These are phyloP conservation scores for Mizuhopecten yessoensis DNA, from an alignment of 1,140 invertebrate genomes.

Conservation along the genomic window DNA sequence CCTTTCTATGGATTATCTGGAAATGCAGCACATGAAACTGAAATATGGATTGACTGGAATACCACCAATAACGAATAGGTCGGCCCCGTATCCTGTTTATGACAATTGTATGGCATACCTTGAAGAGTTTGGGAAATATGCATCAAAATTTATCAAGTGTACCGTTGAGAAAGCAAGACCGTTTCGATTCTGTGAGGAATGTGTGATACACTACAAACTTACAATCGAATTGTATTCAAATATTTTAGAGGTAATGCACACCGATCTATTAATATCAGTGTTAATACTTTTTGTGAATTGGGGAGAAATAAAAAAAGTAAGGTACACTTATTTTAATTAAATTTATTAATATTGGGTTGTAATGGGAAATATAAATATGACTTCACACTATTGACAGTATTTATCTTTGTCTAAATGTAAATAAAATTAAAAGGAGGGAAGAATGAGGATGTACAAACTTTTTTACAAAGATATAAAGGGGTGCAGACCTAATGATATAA, in stretches of 20 bases:
- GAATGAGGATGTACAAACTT: too few species aligned
- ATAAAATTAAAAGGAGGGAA: too few species aligned
- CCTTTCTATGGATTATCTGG: background rate
- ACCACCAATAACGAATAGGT: background rate
- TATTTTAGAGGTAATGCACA: background rate
- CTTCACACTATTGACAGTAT: too few species aligned
- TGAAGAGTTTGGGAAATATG: slow-evolving; percentile 42
- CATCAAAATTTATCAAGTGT: slow-evolving; percentile 54
- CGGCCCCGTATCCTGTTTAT: slow-evolving; percentile 45
- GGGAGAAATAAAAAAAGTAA: too few species aligned
- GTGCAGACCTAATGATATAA: too few species aligned
- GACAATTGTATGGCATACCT: slow-evolving; percentile 53
- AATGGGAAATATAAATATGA: too few species aligned
- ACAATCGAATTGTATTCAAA: slow-evolving; percentile 41
- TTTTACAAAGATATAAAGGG: too few species aligned
- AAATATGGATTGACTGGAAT: background rate
- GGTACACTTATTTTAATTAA: too few species aligned
- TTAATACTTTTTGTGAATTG: too few species aligned
- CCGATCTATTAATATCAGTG: too few species aligned
- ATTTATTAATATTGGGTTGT: too few species aligned
- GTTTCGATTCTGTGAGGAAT: slow-evolving; percentile 60
- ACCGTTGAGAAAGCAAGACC: slow-evolving; percentile 56
- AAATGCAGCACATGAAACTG: background rate
- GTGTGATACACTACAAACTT: slow-evolving; percentile 49
- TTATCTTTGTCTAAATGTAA: too few species aligned